These are phyloP conservation scores for Ophonus ardosiacus DNA, from an alignment of 2,888 invertebrate species.

Conservation along the genomic window DNA sequence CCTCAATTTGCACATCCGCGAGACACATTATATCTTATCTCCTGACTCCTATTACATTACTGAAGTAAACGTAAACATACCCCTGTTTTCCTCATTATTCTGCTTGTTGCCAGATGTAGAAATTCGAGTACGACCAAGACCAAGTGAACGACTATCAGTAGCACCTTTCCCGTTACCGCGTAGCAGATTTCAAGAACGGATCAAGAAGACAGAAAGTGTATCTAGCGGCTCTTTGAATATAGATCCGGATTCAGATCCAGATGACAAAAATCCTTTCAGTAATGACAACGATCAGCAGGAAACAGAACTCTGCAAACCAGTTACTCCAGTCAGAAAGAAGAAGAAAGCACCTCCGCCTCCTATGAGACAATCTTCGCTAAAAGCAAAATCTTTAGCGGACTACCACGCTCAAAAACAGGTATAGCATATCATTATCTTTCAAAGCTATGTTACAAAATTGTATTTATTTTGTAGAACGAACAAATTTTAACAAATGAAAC, in stretches of 20 bases:
- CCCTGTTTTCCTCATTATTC: too few relatives aligned
- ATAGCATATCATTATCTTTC: neutral
- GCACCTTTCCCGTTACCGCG: constrained; percentile 41
- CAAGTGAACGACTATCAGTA: neutral
- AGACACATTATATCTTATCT: constrained; percentile 44
- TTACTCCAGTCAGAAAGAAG: constrained; percentile 61
- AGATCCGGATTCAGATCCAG: neutral
- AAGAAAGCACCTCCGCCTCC: constrained; percentile 68
- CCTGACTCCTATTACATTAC: neutral
- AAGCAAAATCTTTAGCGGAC: constrained; percentile 1
- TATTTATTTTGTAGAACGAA: constrained; percentile 4
- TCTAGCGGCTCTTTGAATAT: neutral
- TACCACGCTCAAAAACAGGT: constrained; percentile 11
- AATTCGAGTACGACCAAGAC: neutral
- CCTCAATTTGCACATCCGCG: constrained; percentile 50
- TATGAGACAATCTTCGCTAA: constrained; percentile 55
- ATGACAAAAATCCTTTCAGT: constrained; percentile 48
- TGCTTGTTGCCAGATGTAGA: neutral
- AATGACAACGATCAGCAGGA: constrained; percentile 6
- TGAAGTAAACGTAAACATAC: neutral
- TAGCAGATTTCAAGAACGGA: constrained; percentile 32
- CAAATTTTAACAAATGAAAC: neutral
- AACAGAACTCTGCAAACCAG: constrained; percentile 49
- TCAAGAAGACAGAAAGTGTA: constrained; percentile 13
- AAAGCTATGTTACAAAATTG: neutral